phyloP scores from a whole-genome alignment of 1,140 invertebrate genomes.

The Aradophagus sp. region DNA sequence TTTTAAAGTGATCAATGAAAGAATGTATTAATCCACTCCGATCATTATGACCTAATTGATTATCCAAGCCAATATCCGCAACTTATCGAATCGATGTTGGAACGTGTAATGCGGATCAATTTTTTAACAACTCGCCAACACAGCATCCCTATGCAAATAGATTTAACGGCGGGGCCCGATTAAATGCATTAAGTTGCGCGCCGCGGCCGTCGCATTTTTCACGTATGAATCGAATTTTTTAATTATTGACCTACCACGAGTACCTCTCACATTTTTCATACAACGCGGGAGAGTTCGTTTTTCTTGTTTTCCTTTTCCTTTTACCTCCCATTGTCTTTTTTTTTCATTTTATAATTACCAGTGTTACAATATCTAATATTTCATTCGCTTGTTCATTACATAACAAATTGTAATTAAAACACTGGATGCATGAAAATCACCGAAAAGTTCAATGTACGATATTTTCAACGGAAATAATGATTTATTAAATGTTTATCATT shows the following conservation, averaged over 20 bases:
- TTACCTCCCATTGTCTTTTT: too few species aligned
- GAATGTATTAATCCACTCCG: constrained; percentile 43
- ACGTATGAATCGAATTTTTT: constrained; percentile 49
- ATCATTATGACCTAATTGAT: constrained; percentile 53
- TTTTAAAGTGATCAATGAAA: too few species aligned
- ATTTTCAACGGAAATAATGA: too few species aligned
- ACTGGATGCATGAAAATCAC: too few species aligned
- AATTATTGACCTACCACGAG: constrained; percentile 42
- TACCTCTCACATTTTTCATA: constrained; percentile 43
- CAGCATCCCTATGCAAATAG: constrained; percentile 43
- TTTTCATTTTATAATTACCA: too few species aligned
- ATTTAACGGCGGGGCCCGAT: constrained; percentile 45
- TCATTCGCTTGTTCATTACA: constrained; percentile 27
- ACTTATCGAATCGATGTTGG: constrained; percentile 43
- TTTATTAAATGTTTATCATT: too few species aligned
- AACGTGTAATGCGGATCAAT: constrained; percentile 51
- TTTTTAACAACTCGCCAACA: constrained; percentile 48
- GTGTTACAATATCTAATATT: constrained; percentile 34
- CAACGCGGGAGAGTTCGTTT: constrained; percentile 11
- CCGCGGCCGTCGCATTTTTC: constrained; percentile 44
- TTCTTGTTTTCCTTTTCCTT: constrained; percentile 2
- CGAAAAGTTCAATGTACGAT: too few species aligned
- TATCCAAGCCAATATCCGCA: constrained; percentile 39
- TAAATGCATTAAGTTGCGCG: constrained; percentile 53
- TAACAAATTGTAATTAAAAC: constrained; percentile 13